Evolutionary conservation across 1,140 invertebrate genomes (phyloP), one percentile per base, ranked within the genome.

Genomic region (Drosophila ercepeae): DNA sequence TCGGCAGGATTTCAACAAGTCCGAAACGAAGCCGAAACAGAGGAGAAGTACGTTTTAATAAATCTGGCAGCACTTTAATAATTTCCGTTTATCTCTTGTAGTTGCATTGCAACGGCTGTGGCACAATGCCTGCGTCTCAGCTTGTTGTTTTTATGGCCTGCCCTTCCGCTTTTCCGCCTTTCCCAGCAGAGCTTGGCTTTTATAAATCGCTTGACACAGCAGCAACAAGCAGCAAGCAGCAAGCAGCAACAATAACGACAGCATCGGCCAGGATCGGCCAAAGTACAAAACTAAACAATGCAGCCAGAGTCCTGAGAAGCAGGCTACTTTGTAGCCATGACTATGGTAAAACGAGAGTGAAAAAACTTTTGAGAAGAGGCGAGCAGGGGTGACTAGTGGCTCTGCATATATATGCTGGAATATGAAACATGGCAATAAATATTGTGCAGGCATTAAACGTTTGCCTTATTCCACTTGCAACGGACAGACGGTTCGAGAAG

Each of bases 341-440:
- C 67, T 51, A 55, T 45, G 61, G 71, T 52, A 72, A 69, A 55
- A 74, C 64, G 2, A 3, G 29, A 79, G 25, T 50, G 27, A 65
- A 75, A 61, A 48, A 60, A 48, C 6, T 9, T 16, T 9, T 18
- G 16, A 16, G 2, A 4, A 36, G 3, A n/a, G n/a, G n/a, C n/a
- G n/a, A n/a, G n/a, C n/a, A n/a, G n/a, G n/a, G n/a, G n/a, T n/a
- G 13, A 9, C 4, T 2, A 25, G 16, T n/a, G 5, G 21, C 44
- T 19, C 7, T n/a, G 63, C 46, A 23, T 19, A 41, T 52, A 72
- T 48, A 63, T 44, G 53, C 25, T 46, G 25, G 77, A 86, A 86
- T 86, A 86, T 86, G 82, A 86, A 86, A 88, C 77, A 88, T 86
- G 82, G 82, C 83, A 86, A 86, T 86, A 86, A 86, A 86, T 86